Conservation (phyloP, 1,140 invertebrate genomes). For the Eumeta japonica region DNA sequence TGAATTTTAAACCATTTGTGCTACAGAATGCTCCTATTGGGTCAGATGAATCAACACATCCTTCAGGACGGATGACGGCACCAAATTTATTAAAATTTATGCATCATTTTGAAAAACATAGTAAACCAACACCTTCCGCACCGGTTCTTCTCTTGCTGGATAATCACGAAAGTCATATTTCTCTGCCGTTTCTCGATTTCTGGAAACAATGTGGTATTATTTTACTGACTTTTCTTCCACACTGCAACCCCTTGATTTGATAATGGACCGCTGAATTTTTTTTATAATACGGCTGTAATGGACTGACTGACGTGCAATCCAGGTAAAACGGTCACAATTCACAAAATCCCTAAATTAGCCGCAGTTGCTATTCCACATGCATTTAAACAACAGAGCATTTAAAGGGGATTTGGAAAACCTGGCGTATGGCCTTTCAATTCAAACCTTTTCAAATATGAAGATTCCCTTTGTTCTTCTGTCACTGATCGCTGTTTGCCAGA, state of each 20-base stretch:
- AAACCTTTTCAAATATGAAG: no score
- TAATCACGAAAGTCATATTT: no score
- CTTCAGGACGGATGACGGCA: conserved; percentile 13
- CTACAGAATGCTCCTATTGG: conserved; percentile 18
- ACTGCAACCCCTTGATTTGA: no score
- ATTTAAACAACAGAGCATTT: no score
- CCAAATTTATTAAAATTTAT: conserved; percentile 23
- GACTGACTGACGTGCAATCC: conserved; percentile 11
- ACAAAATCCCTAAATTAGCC: conserved; percentile 11
- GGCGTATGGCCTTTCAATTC: no score
- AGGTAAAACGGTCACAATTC: conserved; percentile 14
- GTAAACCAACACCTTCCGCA: conserved; percentile 20
- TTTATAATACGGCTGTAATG: conserved; percentile 13
- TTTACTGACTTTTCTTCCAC: conserved; percentile 32
- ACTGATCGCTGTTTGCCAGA: no score
- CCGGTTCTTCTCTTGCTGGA: conserved; percentile 39
- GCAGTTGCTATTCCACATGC: no score
- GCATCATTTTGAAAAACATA: conserved; percentile 34
- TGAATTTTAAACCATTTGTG: conserved; percentile 27
- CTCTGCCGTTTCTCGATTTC: no score
- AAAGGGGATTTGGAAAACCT: no score
- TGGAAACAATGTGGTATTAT: conserved; percentile 32
- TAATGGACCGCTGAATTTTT: conserved; percentile 37
- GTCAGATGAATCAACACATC: conserved; percentile 4
- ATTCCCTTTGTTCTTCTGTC: no score